Percentiles rank a stretch among this genome's conserved stretches.
phyloP scores from a whole-genome alignment of 2,797 vertebrate genomes.

The Argya squamiceps region DNA sequence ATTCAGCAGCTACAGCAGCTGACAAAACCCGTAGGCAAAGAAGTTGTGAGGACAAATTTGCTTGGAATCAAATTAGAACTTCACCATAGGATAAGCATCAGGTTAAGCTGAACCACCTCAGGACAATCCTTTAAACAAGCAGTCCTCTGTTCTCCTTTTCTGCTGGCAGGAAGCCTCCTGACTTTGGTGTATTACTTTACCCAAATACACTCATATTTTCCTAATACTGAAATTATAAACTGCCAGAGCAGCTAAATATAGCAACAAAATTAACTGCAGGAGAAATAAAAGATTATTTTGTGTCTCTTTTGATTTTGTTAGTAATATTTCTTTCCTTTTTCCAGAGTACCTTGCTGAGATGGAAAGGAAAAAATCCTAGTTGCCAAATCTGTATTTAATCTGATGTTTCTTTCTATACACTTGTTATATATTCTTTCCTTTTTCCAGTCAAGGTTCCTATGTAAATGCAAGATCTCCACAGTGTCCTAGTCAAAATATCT shows the following conservation, averaged over 20 bases:
- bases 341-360: background rate
- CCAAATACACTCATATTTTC: background rate
- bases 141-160: constrained; percentile 8
- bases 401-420: background rate
- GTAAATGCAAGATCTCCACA: background rate
- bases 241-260: constrained; percentile 5
- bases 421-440: background rate
- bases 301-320: background rate
- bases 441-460: background rate
- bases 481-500: background rate
- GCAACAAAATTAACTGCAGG: background rate
- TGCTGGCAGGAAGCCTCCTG: constrained; percentile 8
- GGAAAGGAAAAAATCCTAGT: background rate
- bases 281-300: constrained; percentile 32
- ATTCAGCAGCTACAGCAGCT: background rate
- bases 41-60: background rate
- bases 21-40: background rate
- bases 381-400: background rate
- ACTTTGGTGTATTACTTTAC: background rate
- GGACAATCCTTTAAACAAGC: constrained; percentile 26
- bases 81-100: background rate
- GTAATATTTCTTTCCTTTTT: constrained; percentile 7
- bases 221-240: constrained; percentile 22
- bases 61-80: background rate
- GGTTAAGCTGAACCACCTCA: background rate